Conservation (phyloP, 2,797 vertebrate species). For the Babyrousa celebensis region DNA sequence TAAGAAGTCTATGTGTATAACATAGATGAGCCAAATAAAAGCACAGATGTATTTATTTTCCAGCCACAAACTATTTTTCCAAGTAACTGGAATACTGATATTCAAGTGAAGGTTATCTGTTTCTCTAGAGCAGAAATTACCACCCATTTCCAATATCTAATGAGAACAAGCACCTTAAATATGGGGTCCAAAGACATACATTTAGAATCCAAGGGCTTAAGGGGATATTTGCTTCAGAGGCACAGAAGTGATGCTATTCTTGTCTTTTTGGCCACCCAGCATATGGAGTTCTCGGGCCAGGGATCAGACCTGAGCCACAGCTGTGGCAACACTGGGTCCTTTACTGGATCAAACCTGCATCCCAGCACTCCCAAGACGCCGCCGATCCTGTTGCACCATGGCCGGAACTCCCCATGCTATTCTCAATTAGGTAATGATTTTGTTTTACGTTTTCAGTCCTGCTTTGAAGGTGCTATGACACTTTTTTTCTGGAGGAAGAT, state of each 20-base stretch:
- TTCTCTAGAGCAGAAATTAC: constrained; percentile 1
- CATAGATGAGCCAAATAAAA: background rate
- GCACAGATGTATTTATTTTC: background rate
- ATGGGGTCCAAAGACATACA: background rate
- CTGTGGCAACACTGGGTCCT: too few species aligned
- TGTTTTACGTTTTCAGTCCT: background rate
- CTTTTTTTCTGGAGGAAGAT: background rate
- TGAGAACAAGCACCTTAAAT: background rate
- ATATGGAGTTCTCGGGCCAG: too few species aligned
- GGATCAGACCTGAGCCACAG: too few species aligned
- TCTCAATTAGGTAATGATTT: background rate
- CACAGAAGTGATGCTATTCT: background rate
- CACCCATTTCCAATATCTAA: background rate
- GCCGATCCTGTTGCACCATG: too few species aligned
- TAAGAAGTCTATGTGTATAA: background rate
- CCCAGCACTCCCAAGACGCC: too few species aligned
- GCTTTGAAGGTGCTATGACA: background rate
- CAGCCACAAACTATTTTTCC: background rate
- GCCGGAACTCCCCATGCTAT: background rate
- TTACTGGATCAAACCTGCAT: too few species aligned
- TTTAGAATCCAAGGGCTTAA: background rate
- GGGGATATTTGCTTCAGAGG: background rate
- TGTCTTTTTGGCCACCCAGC: too few species aligned
- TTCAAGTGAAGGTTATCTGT: background rate
- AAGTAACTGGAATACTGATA: background rate